phyloP scores from a whole-genome alignment of 2,888 invertebrate genomes.

The Dolichomitus sp. region DNA sequence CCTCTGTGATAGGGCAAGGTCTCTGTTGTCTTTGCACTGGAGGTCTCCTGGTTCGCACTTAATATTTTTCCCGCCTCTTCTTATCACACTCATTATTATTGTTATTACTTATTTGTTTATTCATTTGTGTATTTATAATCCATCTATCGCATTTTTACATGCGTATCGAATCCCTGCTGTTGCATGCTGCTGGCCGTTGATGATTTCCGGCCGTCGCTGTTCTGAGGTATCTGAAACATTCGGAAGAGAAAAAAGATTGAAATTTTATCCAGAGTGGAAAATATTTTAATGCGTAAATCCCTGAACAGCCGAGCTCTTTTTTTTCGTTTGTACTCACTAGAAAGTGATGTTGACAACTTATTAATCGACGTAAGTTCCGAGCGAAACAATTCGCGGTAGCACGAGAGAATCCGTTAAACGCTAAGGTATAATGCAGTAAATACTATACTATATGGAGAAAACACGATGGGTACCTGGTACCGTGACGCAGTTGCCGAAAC shows the following conservation, averaged over 20 bases:
- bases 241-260: slow-evolving; percentile 3
- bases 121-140: slow-evolving; percentile 48
- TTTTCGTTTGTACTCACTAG: background rate
- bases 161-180: slow-evolving; percentile 67
- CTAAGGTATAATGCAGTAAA: slow-evolving; percentile 41
- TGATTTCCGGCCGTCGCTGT: slow-evolving; percentile 53
- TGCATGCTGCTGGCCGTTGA: slow-evolving; percentile 66
- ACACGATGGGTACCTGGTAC: slow-evolving; percentile 67
- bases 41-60: slow-evolving; percentile 56
- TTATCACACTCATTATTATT: slow-evolving; percentile 46
- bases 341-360: background rate
- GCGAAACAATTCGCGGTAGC: background rate
- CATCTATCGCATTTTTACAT: slow-evolving; percentile 72
- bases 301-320: background rate
- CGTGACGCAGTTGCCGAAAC: slow-evolving; percentile 82
- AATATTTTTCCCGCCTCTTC: slow-evolving; percentile 35
- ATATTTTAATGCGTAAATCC: background rate
- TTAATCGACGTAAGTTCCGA: background rate
- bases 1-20: slow-evolving; percentile 43
- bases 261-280: background rate
- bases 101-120: slow-evolving; percentile 14
- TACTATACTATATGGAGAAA: slow-evolving; percentile 52
- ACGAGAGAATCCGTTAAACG: slow-evolving; percentile 44
- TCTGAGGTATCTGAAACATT: slow-evolving; percentile 79
- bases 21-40: slow-evolving; percentile 66